Evolutionary conservation across 2,888 invertebrate species (phyloP).

Genomic region (Tipula vernalis): DNA sequence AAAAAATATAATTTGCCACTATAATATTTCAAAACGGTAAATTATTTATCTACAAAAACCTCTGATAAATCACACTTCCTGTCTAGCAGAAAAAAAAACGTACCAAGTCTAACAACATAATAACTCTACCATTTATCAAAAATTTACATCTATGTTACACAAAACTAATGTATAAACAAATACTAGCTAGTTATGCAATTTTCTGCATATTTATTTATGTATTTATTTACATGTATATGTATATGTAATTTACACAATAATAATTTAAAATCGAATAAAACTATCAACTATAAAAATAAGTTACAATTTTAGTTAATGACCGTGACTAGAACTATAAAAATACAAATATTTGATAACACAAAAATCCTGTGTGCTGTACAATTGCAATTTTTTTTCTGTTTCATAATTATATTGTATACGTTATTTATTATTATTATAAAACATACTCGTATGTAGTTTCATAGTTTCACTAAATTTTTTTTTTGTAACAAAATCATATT

Average conservation of each 20-base stretch:
- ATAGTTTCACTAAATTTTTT: neutral
- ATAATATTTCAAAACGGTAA: neutral
- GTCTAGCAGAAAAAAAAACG: neutral
- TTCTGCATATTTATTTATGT: neutral
- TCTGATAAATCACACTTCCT: neutral
- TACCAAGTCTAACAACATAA: neutral
- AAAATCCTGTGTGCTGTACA: neutral
- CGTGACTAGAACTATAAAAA: neutral
- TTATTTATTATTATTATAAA: neutral
- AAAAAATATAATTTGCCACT: neutral
- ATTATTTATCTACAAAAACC: neutral
- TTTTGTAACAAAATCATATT: neutral
- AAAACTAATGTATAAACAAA: neutral
- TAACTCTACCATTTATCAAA: neutral
- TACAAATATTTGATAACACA: neutral
- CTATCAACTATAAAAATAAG: neutral
- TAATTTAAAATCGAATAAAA: neutral
- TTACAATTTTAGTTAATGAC: neutral
- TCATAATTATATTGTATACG: neutral
- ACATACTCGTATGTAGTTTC: neutral
- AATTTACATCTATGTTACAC: neutral
- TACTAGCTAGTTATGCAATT: neutral
- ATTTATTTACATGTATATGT: neutral
- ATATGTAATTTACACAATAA: conserved; percentile 8
- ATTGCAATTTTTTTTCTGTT: neutral